phyloP scores from a whole-genome alignment of 2,797 vertebrate species.

The Hoplostethus atlanticus region DNA sequence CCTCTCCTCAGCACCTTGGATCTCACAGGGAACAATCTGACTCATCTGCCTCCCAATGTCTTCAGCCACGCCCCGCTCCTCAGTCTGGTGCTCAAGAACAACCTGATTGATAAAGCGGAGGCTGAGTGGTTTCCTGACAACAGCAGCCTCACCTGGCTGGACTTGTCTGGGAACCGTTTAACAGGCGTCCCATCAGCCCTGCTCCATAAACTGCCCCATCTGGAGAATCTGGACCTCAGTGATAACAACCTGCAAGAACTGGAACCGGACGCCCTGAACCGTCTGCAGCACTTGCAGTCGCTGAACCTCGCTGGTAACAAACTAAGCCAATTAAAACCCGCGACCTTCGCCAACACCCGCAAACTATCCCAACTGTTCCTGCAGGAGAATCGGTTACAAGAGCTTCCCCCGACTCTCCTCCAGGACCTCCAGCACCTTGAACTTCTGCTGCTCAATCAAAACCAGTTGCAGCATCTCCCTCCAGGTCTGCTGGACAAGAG shows the following conservation, averaged over 20 bases:
- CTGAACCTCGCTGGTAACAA: conserved; percentile 77
- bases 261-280: conserved; percentile 40
- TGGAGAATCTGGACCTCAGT: conserved; percentile 73
- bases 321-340: conserved; percentile 57
- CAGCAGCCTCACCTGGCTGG: conserved; percentile 72
- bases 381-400: conserved; percentile 72
- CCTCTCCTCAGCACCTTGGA: conserved; percentile 70
- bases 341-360: conserved; percentile 59
- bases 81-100: conserved; percentile 73
- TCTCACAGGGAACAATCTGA: conserved; percentile 77
- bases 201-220: conserved; percentile 61
- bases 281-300: conserved; percentile 62
- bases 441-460: conserved; percentile 73
- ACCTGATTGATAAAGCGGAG: conserved; percentile 59
- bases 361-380: conserved; percentile 73
- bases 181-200: conserved; percentile 50
- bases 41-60: conserved; percentile 57
- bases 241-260: conserved; percentile 72
- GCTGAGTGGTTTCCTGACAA: conserved; percentile 68
- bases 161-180: conserved; percentile 74
- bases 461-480: conserved; percentile 67
- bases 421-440: conserved; percentile 63
- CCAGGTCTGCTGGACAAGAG: conserved; percentile 58
- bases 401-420: conserved; percentile 67
- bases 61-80: conserved; percentile 66